phyloP scores from a whole-genome alignment of 1,140 invertebrate species.

The Solenopsis fugax region DNA sequence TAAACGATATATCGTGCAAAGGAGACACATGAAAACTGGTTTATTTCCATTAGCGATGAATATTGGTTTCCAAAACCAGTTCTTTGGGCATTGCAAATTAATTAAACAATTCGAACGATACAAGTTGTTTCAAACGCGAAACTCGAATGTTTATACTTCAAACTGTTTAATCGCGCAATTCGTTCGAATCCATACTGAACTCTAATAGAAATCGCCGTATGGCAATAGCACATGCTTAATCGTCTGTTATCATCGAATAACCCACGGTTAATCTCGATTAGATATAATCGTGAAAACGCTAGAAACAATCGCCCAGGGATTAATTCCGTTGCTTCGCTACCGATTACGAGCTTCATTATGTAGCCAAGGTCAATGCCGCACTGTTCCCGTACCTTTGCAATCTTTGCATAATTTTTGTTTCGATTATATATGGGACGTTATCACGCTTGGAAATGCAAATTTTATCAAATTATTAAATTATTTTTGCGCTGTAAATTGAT shows the following conservation, averaged over 20 bases:
- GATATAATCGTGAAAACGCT: conserved; percentile 46
- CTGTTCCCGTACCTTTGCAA: too few relatives aligned
- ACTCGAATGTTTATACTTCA: not conserved
- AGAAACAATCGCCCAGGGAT: conserved; percentile 15
- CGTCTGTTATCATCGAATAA: conserved; percentile 44
- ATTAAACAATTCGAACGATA: not conserved
- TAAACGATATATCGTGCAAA: not conserved
- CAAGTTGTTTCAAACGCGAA: not conserved
- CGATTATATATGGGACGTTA: not conserved
- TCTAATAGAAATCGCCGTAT: conserved; percentile 73
- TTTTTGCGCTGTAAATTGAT: not conserved
- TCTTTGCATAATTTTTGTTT: not conserved
- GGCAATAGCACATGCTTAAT: conserved; percentile 62
- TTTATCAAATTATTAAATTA: not conserved
- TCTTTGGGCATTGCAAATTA: not conserved
- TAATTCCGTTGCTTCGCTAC: conserved; percentile 8
- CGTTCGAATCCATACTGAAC: not conserved
- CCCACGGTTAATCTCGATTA: conserved; percentile 2
- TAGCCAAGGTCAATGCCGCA: conserved; percentile 14
- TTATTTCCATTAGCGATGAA: not conserved
- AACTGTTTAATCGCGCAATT: not conserved
- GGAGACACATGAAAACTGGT: not conserved
- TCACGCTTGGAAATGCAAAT: not conserved
- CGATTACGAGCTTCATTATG: not conserved
- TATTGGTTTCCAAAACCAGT: not conserved